Evolutionary conservation across 2,113 vertebrate genomes (phyloP).

Genomic region (Laterallus jamaicensis): DNA sequence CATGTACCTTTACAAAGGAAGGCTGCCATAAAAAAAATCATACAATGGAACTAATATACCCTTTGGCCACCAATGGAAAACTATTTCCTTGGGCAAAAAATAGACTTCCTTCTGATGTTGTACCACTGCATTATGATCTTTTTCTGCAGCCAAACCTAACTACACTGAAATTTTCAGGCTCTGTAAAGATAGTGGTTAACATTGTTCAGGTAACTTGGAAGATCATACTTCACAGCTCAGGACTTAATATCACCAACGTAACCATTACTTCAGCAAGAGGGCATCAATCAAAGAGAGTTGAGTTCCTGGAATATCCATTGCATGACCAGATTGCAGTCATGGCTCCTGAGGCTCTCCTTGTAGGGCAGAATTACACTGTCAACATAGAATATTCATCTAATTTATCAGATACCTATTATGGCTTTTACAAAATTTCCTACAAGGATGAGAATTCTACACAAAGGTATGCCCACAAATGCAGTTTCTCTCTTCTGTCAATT

Average conservation of each 20-base stretch:
- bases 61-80: slow-evolving; percentile 81
- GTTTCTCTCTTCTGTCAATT: background rate
- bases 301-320: slow-evolving; percentile 84
- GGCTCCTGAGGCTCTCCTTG: slow-evolving; percentile 77
- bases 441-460: slow-evolving; percentile 71
- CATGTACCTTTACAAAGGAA: slow-evolving; percentile 92
- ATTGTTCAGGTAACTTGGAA: slow-evolving; percentile 77
- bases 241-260: slow-evolving; percentile 83
- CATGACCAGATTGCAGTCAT: slow-evolving; percentile 88
- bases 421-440: slow-evolving; percentile 93
- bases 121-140: slow-evolving; percentile 87
- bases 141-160: slow-evolving; percentile 85
- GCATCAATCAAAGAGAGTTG: slow-evolving; percentile 53
- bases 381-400: slow-evolving; percentile 83
- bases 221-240: slow-evolving; percentile 87
- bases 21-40: slow-evolving; percentile 85
- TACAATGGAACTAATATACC: slow-evolving; percentile 78
- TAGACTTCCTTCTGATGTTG: slow-evolving; percentile 83
- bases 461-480: slow-evolving; percentile 66
- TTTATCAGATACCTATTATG: slow-evolving; percentile 86
- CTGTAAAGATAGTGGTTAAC: slow-evolving; percentile 79
- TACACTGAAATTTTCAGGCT: slow-evolving; percentile 82
- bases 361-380: slow-evolving; percentile 80
- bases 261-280: slow-evolving; percentile 61
- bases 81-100: slow-evolving; percentile 88